Percentiles rank a stretch among this genome's conserved stretches.
These are phyloP conservation scores for Poeciliopsis prolifica DNA, from an alignment of 2,113 vertebrate genomes.

Conservation along the genomic window DNA sequence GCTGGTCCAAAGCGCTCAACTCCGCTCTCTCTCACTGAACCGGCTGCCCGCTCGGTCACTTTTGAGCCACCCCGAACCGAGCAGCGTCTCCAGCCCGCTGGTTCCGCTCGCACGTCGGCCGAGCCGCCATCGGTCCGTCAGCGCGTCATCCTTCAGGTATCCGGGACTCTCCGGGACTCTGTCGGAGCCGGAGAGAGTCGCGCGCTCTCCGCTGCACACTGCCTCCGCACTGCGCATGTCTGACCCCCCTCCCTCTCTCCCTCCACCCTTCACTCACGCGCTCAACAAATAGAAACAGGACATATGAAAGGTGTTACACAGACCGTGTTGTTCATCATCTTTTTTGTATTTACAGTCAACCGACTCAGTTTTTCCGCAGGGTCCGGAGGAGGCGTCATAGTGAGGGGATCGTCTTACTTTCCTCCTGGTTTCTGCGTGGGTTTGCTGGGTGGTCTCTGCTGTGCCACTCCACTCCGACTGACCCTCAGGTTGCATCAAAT, in stretches of 20 bases:
- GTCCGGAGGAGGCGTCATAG: constrained; percentile 15
- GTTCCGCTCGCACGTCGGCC: not conserved
- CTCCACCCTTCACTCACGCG: not conserved
- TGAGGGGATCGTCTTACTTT: constrained; percentile 14
- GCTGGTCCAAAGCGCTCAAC: constrained; percentile 34
- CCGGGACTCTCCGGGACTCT: constrained; percentile 49
- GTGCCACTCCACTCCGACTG: not conserved
- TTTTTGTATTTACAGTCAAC: constrained; percentile 56
- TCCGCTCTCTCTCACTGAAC: constrained; percentile 4
- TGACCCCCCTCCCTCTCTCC: too few relatives aligned
- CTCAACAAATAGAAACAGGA: not conserved
- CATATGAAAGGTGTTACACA: constrained; percentile 25
- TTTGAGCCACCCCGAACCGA: not conserved
- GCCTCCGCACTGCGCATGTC: constrained; percentile 49
- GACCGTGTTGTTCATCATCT: constrained; percentile 5
- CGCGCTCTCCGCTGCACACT: constrained; percentile 39
- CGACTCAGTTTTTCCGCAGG: constrained; percentile 43
- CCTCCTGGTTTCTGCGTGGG: not conserved
- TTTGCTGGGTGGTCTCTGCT: not conserved
- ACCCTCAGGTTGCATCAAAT: not conserved
- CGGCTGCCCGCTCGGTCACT: constrained; percentile 13
- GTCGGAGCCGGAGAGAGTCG: constrained; percentile 30
- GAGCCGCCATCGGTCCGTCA: constrained; percentile 7
- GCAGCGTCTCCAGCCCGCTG: not conserved
- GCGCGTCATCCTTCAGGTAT: constrained; percentile 9